phyloP scores from a whole-genome alignment of 1,140 invertebrate species.

The Aphis craccivora region DNA sequence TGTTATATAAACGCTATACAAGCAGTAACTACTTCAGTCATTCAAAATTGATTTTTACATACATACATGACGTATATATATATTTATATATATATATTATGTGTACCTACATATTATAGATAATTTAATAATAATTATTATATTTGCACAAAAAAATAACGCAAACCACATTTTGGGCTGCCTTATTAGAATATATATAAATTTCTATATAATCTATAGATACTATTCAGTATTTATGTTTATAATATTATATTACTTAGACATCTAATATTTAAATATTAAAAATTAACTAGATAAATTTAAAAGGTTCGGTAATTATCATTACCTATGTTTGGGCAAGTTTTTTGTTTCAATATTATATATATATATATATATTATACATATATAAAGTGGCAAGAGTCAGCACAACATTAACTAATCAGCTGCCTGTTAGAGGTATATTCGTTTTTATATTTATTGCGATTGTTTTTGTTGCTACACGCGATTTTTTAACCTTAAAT shows the following conservation, averaged over 20 bases:
- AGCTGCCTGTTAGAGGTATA: slow-evolving; percentile 34
- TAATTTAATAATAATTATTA: slow-evolving; percentile 16
- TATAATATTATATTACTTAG: slow-evolving; percentile 25
- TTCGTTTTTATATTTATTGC: not conserved
- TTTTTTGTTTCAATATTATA: slow-evolving; percentile 29
- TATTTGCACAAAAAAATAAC: slow-evolving; percentile 39
- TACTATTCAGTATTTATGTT: slow-evolving; percentile 3
- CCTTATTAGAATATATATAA: slow-evolving; percentile 32
- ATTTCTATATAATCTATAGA: not conserved
- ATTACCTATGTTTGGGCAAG: slow-evolving; percentile 40
- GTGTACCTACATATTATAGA: slow-evolving; percentile 26
- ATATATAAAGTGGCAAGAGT: slow-evolving; percentile 38
- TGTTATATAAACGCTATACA: slow-evolving; percentile 56
- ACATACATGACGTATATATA: not conserved
- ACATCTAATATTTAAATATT: slow-evolving; percentile 49
- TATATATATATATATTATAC: slow-evolving; percentile 6
- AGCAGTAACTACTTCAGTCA: slow-evolving; percentile 57
- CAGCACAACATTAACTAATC: slow-evolving; percentile 20
- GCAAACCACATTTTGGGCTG: not conserved
- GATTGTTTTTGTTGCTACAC: slow-evolving; percentile 4
- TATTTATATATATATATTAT: slow-evolving; percentile 1
- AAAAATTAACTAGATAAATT: slow-evolving; percentile 37
- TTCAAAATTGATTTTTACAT: slow-evolving; percentile 50
- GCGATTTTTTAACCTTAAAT: not conserved
- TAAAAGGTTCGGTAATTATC: not conserved